phyloP scores from a whole-genome alignment of 2,113 vertebrate species.

The Ahaetulla prasina region DNA sequence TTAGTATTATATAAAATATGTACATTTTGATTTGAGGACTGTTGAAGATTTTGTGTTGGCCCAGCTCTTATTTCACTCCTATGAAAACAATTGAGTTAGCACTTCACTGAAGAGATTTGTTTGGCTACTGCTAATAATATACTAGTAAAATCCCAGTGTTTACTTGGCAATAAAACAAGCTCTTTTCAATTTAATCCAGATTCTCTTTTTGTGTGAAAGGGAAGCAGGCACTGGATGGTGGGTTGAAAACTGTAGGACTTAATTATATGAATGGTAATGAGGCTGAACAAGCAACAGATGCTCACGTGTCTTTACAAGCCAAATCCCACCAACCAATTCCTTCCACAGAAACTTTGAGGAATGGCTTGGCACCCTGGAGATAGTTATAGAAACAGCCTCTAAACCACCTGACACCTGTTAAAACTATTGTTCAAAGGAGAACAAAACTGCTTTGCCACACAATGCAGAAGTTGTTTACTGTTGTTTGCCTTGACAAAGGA shows the following conservation, averaged over 20 bases:
- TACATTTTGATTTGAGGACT: not conserved
- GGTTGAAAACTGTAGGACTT: slow-evolving; percentile 63
- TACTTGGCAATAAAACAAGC: not conserved
- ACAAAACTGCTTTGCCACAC: slow-evolving; percentile 65
- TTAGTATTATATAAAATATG: not conserved
- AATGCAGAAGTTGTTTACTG: slow-evolving; percentile 72
- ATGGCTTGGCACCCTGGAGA: slow-evolving; percentile 74
- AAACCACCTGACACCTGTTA: slow-evolving; percentile 85
- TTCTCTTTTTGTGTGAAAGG: not conserved
- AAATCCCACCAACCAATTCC: slow-evolving; percentile 65
- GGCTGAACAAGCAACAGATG: slow-evolving; percentile 80
- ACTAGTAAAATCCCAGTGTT: not conserved
- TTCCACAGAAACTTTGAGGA: slow-evolving; percentile 68
- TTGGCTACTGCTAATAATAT: not conserved
- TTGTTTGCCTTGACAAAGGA: slow-evolving; percentile 53
- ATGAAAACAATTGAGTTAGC: not conserved
- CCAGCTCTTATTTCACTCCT: not conserved
- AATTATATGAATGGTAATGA: slow-evolving; percentile 81
- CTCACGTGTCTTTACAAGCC: slow-evolving; percentile 86
- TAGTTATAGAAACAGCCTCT: slow-evolving; percentile 53
- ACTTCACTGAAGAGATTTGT: not conserved
- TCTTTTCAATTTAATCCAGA: slow-evolving; percentile 19
- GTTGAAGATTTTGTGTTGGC: not conserved
- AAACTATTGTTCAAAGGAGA: slow-evolving; percentile 72
- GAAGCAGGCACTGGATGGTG: slow-evolving; percentile 41